Conservation (phyloP, 2,113 vertebrate species). For the Acanthochromis polyacanthus region DNA sequence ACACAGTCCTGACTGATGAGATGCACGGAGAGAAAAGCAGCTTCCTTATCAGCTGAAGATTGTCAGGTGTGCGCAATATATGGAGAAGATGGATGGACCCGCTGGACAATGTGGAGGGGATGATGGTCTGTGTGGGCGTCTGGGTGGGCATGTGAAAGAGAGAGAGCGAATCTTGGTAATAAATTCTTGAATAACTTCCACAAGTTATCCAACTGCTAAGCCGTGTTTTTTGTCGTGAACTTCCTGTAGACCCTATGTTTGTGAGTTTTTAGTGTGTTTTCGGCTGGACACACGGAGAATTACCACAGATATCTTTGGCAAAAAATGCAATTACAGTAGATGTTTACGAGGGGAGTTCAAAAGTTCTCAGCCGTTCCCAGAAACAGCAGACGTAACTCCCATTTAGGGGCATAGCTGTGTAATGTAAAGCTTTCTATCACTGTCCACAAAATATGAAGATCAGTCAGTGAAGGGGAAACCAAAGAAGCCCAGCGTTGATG, state of each 20-base stretch:
- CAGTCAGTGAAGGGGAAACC: too few relatives aligned
- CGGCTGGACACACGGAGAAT: background rate
- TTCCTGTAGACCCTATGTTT: background rate
- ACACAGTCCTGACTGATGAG: conserved; percentile 58
- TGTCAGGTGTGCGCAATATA: conserved; percentile 43
- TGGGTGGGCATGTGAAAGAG: background rate
- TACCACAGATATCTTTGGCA: too few relatives aligned
- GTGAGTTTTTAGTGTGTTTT: background rate
- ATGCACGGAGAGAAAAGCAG: conserved; percentile 65
- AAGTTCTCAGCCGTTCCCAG: too few relatives aligned
- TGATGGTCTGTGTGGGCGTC: conserved; percentile 22
- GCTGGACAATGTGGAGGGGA: conserved; percentile 24
- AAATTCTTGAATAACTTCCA: background rate
- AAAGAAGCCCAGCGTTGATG: too few relatives aligned
- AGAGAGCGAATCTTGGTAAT: background rate
- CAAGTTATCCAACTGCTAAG: conserved; percentile 4
- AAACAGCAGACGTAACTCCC: too few relatives aligned
- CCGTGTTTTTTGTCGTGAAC: background rate
- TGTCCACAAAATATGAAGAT: too few relatives aligned
- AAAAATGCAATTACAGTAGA: too few relatives aligned
- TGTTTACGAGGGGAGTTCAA: too few relatives aligned
- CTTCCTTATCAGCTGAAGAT: conserved; percentile 59
- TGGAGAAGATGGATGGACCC: conserved; percentile 38
- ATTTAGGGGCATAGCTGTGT: too few relatives aligned
- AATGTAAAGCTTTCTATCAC: too few relatives aligned